Evolutionary conservation across 1,140 invertebrate genomes (phyloP).

Genomic region (Coenobita brevimanus): DNA sequence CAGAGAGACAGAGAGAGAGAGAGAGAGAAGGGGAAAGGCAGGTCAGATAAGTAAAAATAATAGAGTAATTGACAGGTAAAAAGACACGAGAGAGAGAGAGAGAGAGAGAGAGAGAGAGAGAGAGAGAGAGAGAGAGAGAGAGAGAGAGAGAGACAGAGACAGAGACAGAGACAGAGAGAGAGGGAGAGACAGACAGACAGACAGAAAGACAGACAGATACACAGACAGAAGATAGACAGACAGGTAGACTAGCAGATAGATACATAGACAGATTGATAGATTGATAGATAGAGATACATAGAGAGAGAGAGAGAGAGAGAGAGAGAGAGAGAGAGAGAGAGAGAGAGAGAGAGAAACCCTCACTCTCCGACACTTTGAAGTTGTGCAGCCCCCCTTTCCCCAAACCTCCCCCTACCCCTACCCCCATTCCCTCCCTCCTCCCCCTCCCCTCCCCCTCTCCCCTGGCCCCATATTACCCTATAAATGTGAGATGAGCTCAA

Average conservation of each 20-base stretch:
- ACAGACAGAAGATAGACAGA: not conserved
- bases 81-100: not conserved
- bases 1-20: not conserved
- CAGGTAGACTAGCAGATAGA: not conserved
- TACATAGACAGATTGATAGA: not conserved
- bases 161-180: too few species aligned
- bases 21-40: not conserved
- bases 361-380: too few species aligned
- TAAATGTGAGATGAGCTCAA: slow-evolving; percentile 65
- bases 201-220: too few species aligned
- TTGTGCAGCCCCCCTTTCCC: not conserved
- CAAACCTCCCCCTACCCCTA: not conserved
- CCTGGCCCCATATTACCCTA: slow-evolving; percentile 62
- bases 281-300: too few species aligned
- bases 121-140: too few species aligned
- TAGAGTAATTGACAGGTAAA: not conserved
- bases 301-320: too few species aligned
- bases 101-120: not conserved
- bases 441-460: not conserved
- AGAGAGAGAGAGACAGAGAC: too few species aligned
- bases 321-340: too few species aligned
- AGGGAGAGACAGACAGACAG: too few species aligned
- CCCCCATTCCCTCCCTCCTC: not conserved
- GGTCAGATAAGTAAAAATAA: not conserved
- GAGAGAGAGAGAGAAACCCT: not conserved